Evolutionary conservation across 2,888 invertebrate genomes (phyloP), one percentile per base, ranked within the genome.

Genomic region (Lomographa bimaculata): DNA sequence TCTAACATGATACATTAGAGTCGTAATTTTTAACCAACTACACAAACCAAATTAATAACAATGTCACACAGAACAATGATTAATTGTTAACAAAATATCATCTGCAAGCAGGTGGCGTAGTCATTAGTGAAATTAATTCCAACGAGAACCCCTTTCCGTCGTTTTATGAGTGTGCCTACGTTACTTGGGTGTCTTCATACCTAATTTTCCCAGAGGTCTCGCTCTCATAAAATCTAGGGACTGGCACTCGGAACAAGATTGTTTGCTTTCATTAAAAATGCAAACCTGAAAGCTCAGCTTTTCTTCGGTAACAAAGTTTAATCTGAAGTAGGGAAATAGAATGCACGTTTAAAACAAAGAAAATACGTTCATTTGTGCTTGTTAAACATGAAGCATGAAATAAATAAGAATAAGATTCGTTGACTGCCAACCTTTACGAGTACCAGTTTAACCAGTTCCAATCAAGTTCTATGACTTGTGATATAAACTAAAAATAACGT

Each of bases 211-310:
- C 45, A 52, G 61, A 65, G 69, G 70, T 60, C 68, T 49, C 61
- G 59, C 54, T 57, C 68, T 61, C 64, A 57, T 70, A 69, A 54
- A 77, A 71, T 66, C 64, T 48, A 46, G 50, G 32, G 38, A 47
- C 59, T 41, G 46, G 49, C 59, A 56, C 60, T 63, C 20, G 57
- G 52, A 55, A 62, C 59, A 62, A 60, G 62, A 70, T 68, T 69
- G 73, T 72, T 73, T 64, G 61, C 42, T 55, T 55, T 64, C 61
- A 71, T 74, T 63, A 71, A 72, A 70, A 55, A 70, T 68, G 66
- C 63, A 71, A 42, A 7, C 23, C 27, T 14, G 16, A 21, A 23
- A 23, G 7, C 12, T 21, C n/a, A 24, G 14, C 19, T 19, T 19
- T 20, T 28, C 29, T 36, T 36, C 18, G 28, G 17, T 26, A 26